Conservation (phyloP, 2,888 invertebrate species). For the Drosophila seclusa region DNA sequence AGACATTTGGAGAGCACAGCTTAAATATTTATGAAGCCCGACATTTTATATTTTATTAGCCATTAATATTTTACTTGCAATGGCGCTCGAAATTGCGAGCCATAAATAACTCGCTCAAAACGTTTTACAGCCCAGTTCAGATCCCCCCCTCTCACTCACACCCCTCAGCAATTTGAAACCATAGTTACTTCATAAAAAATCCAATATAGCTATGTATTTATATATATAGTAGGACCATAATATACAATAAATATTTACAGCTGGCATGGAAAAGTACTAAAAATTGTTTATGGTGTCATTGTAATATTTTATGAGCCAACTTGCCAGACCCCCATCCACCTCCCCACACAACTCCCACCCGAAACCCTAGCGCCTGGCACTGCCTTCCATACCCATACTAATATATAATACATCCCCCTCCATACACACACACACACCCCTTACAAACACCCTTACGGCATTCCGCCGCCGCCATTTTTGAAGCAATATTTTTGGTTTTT, state of each 20-base stretch:
- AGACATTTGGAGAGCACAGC: constrained; percentile 19
- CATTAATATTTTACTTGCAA: constrained; percentile 66
- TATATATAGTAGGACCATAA: constrained; percentile 34
- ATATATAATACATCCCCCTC: constrained; percentile 11
- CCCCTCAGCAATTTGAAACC: constrained; percentile 48
- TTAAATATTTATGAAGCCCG: constrained; percentile 51
- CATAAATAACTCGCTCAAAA: constrained; percentile 66
- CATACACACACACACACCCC: constrained; percentile 7
- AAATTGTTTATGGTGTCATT: constrained; percentile 81
- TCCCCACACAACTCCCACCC: constrained; percentile 1
- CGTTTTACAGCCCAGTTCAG: constrained; percentile 30
- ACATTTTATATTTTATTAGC: constrained; percentile 68
- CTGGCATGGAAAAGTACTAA: constrained; percentile 67
- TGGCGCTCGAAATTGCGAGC: constrained; percentile 37
- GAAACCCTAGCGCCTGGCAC: constrained; percentile 59
- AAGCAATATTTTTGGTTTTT: constrained; percentile 51
- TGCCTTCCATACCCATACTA: constrained; percentile 37
- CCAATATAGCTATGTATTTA: constrained; percentile 60
- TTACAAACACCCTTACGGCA: constrained; percentile 34
- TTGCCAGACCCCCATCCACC: constrained; percentile 18
- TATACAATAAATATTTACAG: constrained; percentile 76
- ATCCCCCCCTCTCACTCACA: neutral
- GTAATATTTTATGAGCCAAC: constrained; percentile 78
- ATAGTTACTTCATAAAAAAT: constrained; percentile 77
- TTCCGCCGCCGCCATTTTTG: constrained; percentile 51